Evolutionary conservation across 1,140 invertebrate genomes (phyloP).

Genomic region (Adoxophyes honmai): DNA sequence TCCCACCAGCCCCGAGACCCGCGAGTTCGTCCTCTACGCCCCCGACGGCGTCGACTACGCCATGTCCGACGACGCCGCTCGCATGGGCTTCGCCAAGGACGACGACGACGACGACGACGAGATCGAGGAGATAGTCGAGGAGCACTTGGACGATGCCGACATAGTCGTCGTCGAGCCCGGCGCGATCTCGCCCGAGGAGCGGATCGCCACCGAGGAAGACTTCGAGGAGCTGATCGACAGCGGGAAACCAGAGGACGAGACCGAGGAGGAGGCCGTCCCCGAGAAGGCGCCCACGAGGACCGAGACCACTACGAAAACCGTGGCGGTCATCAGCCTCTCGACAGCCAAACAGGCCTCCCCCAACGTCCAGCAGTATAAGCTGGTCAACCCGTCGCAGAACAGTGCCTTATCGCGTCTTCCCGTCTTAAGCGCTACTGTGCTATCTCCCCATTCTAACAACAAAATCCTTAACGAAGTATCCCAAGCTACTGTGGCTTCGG

Average conservation of each 20-base stretch:
- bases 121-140: conserved; percentile 64
- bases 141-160: conserved; percentile 78
- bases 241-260: conserved; percentile 73
- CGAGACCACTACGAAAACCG: conserved; percentile 73
- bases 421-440: conserved; percentile 58
- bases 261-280: conserved; percentile 46
- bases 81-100: conserved; percentile 41
- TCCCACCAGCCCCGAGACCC: conserved; percentile 73
- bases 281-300: conserved; percentile 54
- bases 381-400: conserved; percentile 57
- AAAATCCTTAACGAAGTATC: conserved; percentile 74
- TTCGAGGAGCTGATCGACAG: conserved; percentile 80
- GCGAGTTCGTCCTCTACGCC: conserved; percentile 81
- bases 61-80: conserved; percentile 79
- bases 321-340: conserved; percentile 71
- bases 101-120: conserved; percentile 73
- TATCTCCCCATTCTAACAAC: conserved; percentile 65
- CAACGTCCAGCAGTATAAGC: conserved; percentile 70
- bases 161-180: conserved; percentile 80
- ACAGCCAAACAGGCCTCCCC: conserved; percentile 57
- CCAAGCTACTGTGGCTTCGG: conserved; percentile 74
- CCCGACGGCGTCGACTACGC: conserved; percentile 79
- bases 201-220: conserved; percentile 80
- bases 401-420: conserved; percentile 57
- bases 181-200: conserved; percentile 79